Evolutionary conservation across 2,797 vertebrate species (phyloP), one percentile per base, ranked within the genome.

Genomic region (Anguilla megastoma): DNA sequence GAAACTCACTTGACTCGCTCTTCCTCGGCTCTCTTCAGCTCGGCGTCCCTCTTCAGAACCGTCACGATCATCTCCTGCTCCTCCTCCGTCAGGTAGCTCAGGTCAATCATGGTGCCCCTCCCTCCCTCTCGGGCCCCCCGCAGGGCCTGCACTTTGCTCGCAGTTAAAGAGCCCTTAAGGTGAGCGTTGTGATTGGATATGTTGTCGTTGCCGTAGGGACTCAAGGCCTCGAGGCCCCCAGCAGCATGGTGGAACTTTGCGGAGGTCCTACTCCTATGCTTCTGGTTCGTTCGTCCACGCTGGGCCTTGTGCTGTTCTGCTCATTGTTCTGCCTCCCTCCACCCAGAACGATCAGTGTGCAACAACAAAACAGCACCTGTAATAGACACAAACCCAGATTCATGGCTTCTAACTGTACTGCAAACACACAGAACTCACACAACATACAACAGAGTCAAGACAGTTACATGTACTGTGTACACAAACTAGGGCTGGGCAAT

Each of bases 61-160:
- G 94, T 95, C 97, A 98, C 95, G 88, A 99, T 99, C 45, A 93
- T 91, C 58, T 95, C 96, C 93, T 98, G 98, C 89, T 99, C 99
- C 89, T 99, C 98, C 91, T 99, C 98, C 0, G 97, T 98, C 92
- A 99, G 95, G 92, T 99, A 97, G 92, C 98, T 98, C 90, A 99
- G 94, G 94, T 99, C 98, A 52, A 99, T 98, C 99, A 99, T 99
- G 92, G 94, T 91, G 91, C 9, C 86, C 24, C 86, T 27, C 79
- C 50, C 27, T 56, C 30, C 0, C 60, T 90, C 16, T 60, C 7
- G 85, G 69, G 30, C n/a, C 5, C 54, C 79, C 88, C 84, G 21
- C 4, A 14, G 54, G 84, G 30, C 54, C 16, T 33, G 6, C n/a
- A n/a, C 45, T n/a, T 8, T 1, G 1, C 12, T 0, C 12, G 21